Base-by-base conservation (phyloP, 2,113 vertebrate species). In the Zapornia atra region DNA sequence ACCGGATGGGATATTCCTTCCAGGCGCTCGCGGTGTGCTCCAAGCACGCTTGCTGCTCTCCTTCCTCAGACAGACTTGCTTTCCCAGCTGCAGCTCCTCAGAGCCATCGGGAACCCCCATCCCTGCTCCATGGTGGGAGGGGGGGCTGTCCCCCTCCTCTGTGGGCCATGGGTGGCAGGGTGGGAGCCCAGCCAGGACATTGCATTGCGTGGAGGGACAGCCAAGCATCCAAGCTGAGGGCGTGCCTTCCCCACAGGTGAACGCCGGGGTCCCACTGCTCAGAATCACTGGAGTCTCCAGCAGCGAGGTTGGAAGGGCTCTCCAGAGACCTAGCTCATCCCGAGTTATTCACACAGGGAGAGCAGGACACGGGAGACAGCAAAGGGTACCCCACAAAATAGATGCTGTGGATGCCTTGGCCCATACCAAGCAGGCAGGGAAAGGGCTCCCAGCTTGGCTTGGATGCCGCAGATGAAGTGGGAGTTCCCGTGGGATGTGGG, bases 1-100 rank as follows among this genome's bases (percentile, higher is more conserved):
- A 68, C 90, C 92, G 82, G 90, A 95, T 96, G 87, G 91, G 93
- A 93, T 87, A 63, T 77, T 94, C 82, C 87, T 91, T 92, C 95
- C 92, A 88, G 92, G 26, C 22, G 1, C 88, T 88, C 0, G 1
- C 12, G 0, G 54, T 0, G 28, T 0, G 4, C 91, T 96, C 91
- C 92, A 86, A 71, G 83, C 86, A 57, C 10, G 9, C 75, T 53
- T 4, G 34, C 88, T 2, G 24, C 76, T 86, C 69, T 73, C 82
- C 66, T 81, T 81, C 64, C 77, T 83, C 11, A 0, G 12, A 21
- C 2, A 0, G 63, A 10, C 20, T 25, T 3, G 1, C 61, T 69
- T 19, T 61, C 81, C 81, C 57, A 69, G 84, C 96, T 84, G 84
- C 65, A 89, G 94, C 59, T 84, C 81, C 78, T 56, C 54, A 1